phyloP scores from a whole-genome alignment of 2,888 invertebrate genomes.

The Drosophila colorata region DNA sequence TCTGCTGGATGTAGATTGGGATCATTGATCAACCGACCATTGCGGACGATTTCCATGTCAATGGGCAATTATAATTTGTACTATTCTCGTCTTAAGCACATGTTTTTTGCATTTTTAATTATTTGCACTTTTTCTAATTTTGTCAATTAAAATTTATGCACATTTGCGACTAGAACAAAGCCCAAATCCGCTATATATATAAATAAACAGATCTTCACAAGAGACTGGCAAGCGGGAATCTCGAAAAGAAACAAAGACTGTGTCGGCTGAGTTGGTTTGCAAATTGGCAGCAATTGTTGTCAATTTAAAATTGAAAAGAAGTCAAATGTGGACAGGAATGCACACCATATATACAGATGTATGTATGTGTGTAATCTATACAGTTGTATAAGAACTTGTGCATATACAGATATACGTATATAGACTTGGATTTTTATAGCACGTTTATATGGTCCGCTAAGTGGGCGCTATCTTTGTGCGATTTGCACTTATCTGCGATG shows the following conservation, averaged over 20 bases:
- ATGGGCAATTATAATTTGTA: slow-evolving; percentile 1
- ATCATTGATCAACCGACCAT: neutral
- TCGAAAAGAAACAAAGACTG: slow-evolving; percentile 8
- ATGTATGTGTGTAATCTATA: slow-evolving; percentile 6
- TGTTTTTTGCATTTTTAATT: slow-evolving; percentile 52
- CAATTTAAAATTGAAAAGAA: slow-evolving; percentile 83
- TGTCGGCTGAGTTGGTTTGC: slow-evolving; percentile 35
- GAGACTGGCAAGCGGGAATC: slow-evolving; percentile 27
- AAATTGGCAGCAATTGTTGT: slow-evolving; percentile 78
- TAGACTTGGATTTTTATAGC: slow-evolving; percentile 19
- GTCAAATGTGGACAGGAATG: slow-evolving; percentile 63
- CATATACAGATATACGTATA: slow-evolving; percentile 6
- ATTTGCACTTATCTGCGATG: slow-evolving; percentile 69
- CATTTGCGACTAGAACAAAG: slow-evolving; percentile 24
- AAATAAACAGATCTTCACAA: neutral
- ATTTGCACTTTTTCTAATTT: slow-evolving; percentile 46
- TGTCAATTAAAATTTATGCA: slow-evolving; percentile 65
- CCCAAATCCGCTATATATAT: slow-evolving; percentile 21
- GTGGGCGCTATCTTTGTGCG: slow-evolving; percentile 51
- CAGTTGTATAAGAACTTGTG: slow-evolving; percentile 9
- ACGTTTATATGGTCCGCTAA: slow-evolving; percentile 1
- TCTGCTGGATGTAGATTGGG: neutral
- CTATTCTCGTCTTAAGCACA: neutral
- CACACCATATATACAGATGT: slow-evolving; percentile 18
- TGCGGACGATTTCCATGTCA: neutral